Evolutionary conservation across 2,888 invertebrate genomes (phyloP).

Genomic region (Drosophila algonquin): DNA sequence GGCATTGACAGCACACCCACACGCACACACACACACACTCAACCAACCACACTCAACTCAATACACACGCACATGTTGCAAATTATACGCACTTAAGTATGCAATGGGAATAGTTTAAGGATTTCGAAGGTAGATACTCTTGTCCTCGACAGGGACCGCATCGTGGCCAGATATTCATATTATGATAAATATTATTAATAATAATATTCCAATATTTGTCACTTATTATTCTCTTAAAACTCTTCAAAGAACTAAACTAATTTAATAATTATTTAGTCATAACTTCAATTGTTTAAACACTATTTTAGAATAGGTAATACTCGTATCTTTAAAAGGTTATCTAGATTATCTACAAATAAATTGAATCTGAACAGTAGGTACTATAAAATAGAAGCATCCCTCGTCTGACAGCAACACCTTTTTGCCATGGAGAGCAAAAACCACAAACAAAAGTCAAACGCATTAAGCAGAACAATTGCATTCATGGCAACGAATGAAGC

Average conservation of each 20-base stretch:
- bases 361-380: neutral
- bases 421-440: slow-evolving; percentile 1
- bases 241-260: no score
- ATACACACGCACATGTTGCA: neutral
- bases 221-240: no score
- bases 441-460: slow-evolving; percentile 54
- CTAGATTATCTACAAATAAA: no score
- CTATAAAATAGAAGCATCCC: neutral
- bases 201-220: no score
- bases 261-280: no score
- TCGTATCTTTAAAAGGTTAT: no score
- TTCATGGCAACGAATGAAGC: slow-evolving; percentile 32
- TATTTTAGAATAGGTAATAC: no score
- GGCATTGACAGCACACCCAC: slow-evolving; percentile 3
- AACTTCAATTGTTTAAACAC: no score
- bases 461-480: slow-evolving; percentile 61
- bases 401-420: neutral
- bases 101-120: slow-evolving; percentile 33
- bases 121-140: slow-evolving; percentile 1
- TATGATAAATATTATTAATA: no score
- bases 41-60: no score
- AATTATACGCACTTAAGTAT: slow-evolving; percentile 53
- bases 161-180: no score
- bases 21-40: neutral
- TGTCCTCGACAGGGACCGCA: no score